Evolutionary conservation across 2,113 vertebrate genomes (phyloP), one percentile per base, ranked within the genome.

Genomic region (Chrysemys picta): DNA sequence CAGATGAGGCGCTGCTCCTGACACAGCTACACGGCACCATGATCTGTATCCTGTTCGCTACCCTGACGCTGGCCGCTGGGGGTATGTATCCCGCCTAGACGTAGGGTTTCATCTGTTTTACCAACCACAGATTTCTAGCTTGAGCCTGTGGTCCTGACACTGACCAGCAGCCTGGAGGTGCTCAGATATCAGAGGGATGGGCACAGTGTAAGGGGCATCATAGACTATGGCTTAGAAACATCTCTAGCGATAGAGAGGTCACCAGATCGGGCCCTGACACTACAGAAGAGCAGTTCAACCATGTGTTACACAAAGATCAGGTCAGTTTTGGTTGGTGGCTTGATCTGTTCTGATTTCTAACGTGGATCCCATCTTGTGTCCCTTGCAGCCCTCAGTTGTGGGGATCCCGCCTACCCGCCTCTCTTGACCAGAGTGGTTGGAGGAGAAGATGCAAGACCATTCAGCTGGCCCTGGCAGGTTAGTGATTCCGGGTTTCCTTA

Each of bases 381-480:
- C 81, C 53, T 87, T 79, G 31, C 31, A 98, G 97, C 95, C 72
- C 87, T 95, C 50, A 89, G 96, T 88, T 98, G 96, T 0, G 97
- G 97, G 76, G 69, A 85, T 82, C 95, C 98, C 50, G 31, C 50
- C 56, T 93, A 93, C 84, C 16, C 45, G 5, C 96, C 97, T 1
- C 0, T 47, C 0, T 29, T 96, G n/a, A 82, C 97, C 14, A 92
- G 94, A 78, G 97, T 98, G 16, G 96, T 98, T 3, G 98, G 98
- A 52, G 98, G 98, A 21, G 84, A 97, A 42, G 4, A 95, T 1
- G 98, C 84, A 1, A 80, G 10, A 47, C 94, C 97, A 1, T 96
- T 94, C 96, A 98, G 97, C 96, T 98, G 98, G 98, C 98, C 98
- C 82, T 98, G 97, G 98, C 98, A 98, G 97, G 98, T 98, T 62